These are phyloP conservation scores for Drosophila persimilis DNA, from an alignment of 1,140 invertebrate species.

Conservation along the genomic window DNA sequence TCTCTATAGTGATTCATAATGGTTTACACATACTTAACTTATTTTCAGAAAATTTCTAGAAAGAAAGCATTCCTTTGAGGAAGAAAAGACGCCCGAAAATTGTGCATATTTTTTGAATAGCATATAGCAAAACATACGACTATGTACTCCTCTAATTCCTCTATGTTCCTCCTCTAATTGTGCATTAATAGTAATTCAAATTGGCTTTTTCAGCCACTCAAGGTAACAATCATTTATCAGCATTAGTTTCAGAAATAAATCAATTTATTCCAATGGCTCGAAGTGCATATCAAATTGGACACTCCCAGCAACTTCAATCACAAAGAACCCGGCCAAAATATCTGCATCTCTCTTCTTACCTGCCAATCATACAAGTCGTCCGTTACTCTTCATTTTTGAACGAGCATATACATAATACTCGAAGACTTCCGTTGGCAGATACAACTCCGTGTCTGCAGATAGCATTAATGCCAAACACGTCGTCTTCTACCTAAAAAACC, in stretches of 20 bases:
- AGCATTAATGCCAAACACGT: constrained; percentile 68
- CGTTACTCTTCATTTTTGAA: constrained; percentile 48
- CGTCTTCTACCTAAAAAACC: constrained; percentile 22
- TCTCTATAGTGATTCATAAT: too few relatives aligned
- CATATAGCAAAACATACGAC: too few relatives aligned
- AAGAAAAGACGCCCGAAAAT: too few relatives aligned
- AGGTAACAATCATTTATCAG: constrained; percentile 27
- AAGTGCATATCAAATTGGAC: constrained; percentile 37
- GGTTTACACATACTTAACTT: too few relatives aligned
- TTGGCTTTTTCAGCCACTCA: constrained; percentile 1
- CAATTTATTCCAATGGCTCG: constrained; percentile 23
- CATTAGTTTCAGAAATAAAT: constrained; percentile 35
- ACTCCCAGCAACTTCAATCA: constrained; percentile 9
- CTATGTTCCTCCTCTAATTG: constrained; percentile 3
- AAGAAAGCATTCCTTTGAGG: too few relatives aligned
- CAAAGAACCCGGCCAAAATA: constrained; percentile 11
- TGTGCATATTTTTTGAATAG: too few relatives aligned
- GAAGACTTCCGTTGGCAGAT: constrained; percentile 60
- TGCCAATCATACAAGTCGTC: constrained; percentile 17
- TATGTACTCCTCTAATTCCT: too few relatives aligned
- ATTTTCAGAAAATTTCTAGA: too few relatives aligned
- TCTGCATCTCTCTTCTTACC: constrained; percentile 4
- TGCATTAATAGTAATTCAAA: constrained; percentile 1
- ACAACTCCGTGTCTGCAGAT: constrained; percentile 36
- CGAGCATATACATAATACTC: constrained; percentile 49